These are phyloP conservation scores for Caenorhabditis sp. DNA, from an alignment of 2,888 invertebrate genomes.

Conservation along the genomic window DNA sequence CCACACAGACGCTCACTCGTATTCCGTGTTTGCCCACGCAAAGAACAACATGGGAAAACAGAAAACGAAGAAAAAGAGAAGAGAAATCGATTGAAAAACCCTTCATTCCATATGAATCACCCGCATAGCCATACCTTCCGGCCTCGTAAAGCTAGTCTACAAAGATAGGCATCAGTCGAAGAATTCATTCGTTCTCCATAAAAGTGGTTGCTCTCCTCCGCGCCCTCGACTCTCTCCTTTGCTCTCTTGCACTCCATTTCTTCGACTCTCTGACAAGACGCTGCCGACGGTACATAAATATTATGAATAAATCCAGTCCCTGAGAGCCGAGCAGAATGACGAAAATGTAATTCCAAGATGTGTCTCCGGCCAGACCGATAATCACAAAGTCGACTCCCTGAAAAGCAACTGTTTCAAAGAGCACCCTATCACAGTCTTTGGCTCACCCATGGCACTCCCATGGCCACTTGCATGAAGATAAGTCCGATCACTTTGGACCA, in stretches of 20 bases:
- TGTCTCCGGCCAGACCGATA: constrained; percentile 38
- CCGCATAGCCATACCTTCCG: background rate
- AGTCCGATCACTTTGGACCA: constrained; percentile 61
- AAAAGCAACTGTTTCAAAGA: background rate
- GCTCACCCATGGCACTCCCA: constrained; percentile 72
- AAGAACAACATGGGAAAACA: no score
- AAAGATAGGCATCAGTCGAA: background rate
- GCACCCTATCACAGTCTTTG: background rate
- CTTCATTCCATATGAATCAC: constrained; percentile 1
- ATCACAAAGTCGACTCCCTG: constrained; percentile 67
- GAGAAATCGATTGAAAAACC: background rate
- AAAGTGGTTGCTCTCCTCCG: background rate
- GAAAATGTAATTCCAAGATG: constrained; percentile 67
- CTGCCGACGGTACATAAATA: constrained; percentile 55
- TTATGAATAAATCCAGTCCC: constrained; percentile 55
- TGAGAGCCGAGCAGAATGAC: constrained; percentile 63
- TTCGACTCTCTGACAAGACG: constrained; percentile 27
- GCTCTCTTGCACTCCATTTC: constrained; percentile 28
- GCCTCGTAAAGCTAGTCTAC: background rate
- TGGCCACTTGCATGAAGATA: constrained; percentile 66
- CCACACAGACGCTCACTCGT: background rate
- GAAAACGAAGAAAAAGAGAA: no score
- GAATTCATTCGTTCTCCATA: background rate
- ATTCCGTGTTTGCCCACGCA: background rate
- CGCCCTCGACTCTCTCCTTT: background rate